phyloP scores from a whole-genome alignment of 2,888 invertebrate genomes.

The Eretmocerus hayati region DNA sequence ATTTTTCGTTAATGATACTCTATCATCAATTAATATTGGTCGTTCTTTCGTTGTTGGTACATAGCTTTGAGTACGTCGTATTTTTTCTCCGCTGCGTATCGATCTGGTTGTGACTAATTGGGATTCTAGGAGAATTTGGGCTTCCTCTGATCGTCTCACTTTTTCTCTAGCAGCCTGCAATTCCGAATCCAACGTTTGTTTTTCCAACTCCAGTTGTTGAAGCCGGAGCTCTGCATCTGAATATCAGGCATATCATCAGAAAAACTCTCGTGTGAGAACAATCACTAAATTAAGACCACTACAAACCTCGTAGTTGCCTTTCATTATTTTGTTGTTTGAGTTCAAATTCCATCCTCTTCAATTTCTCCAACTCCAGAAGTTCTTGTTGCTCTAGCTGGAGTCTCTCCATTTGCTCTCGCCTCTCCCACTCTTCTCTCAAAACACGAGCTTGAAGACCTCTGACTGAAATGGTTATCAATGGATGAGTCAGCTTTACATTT shows the following conservation, averaged over 20 bases:
- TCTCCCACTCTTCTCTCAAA: slow-evolving; percentile 77
- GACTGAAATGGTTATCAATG: too few relatives aligned
- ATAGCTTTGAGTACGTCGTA: slow-evolving; percentile 63
- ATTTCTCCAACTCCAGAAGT: slow-evolving; percentile 66
- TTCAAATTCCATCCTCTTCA: slow-evolving; percentile 70
- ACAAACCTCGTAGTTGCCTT: slow-evolving; percentile 58
- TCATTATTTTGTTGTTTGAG: slow-evolving; percentile 65
- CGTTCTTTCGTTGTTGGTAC: slow-evolving; percentile 59
- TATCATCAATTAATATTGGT: slow-evolving; percentile 29
- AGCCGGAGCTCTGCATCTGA: slow-evolving; percentile 66
- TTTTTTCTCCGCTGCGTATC: slow-evolving; percentile 54
- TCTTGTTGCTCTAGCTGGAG: slow-evolving; percentile 71
- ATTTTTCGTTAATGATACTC: slow-evolving; percentile 27
- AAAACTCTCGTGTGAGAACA: background rate
- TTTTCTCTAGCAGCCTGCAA: slow-evolving; percentile 62
- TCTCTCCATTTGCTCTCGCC: slow-evolving; percentile 70
- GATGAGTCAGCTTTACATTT: background rate
- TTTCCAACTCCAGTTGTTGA: slow-evolving; percentile 64
- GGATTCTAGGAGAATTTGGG: slow-evolving; percentile 54
- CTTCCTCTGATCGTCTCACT: slow-evolving; percentile 61
- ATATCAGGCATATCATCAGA: slow-evolving; percentile 23
- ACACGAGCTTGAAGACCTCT: slow-evolving; percentile 64
- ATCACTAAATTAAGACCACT: background rate
- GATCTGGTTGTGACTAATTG: slow-evolving; percentile 52
- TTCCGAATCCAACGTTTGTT: slow-evolving; percentile 63